phyloP scores from a whole-genome alignment of 2,888 invertebrate species.

The Criorhina ranunculi region DNA sequence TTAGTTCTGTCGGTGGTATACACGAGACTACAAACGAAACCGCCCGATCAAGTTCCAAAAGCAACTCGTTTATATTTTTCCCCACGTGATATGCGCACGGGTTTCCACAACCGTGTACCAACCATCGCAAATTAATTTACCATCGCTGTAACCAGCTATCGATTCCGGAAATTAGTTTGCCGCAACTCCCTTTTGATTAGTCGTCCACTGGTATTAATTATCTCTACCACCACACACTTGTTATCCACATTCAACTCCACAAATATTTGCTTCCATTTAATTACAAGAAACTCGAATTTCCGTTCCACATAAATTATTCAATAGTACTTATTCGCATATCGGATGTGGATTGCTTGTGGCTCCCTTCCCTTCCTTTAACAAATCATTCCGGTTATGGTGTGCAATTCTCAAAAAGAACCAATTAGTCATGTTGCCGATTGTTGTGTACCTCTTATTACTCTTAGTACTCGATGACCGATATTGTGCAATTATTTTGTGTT shows the following conservation, averaged over 20 bases:
- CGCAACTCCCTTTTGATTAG: not conserved
- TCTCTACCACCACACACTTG: not conserved
- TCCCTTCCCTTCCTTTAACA: constrained; percentile 30
- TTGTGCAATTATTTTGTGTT: constrained; percentile 36
- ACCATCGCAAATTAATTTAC: not conserved
- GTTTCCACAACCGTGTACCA: too few species aligned
- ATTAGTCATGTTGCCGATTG: constrained; percentile 59
- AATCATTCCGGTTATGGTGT: constrained; percentile 30
- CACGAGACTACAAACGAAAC: too few species aligned
- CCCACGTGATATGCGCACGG: too few species aligned
- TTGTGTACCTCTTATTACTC: constrained; percentile 11
- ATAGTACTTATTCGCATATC: constrained; percentile 42
- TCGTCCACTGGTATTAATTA: not conserved
- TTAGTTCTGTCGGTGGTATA: not conserved
- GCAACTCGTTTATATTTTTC: too few species aligned
- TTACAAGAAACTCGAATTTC: constrained; percentile 60
- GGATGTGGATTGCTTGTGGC: constrained; percentile 42
- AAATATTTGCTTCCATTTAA: constrained; percentile 40
- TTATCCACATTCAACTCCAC: not conserved
- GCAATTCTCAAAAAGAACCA: constrained; percentile 43
- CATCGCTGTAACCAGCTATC: not conserved
- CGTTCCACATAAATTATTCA: constrained; percentile 42
- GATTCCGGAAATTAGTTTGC: not conserved
- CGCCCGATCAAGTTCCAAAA: too few species aligned
- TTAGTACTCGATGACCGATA: constrained; percentile 3